A percentile compares a stretch with the other conserved stretches of the same genome.
phyloP scores from a whole-genome alignment of 2,888 invertebrate genomes.

The Erpobdella octoculata region DNA sequence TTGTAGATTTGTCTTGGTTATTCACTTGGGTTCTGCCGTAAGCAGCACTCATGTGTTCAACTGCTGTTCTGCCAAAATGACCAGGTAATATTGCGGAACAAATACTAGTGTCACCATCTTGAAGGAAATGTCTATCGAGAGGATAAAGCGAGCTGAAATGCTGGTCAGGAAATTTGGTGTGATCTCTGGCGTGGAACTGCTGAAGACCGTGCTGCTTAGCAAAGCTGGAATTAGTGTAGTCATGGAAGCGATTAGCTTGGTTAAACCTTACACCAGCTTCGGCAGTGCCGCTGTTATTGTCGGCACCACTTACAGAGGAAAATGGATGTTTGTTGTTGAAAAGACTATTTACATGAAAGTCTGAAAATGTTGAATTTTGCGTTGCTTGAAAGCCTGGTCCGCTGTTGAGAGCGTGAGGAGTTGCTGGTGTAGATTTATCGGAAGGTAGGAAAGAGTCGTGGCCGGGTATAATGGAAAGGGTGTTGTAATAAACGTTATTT shows the following conservation, averaged over 20 bases:
- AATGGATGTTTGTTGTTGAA: no score
- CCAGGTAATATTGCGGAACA: background rate
- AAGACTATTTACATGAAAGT: background rate
- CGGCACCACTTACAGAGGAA: background rate
- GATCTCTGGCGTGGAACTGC: background rate
- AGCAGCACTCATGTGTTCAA: background rate
- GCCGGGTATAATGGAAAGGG: background rate
- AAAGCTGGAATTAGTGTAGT: background rate
- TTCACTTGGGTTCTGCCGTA: background rate
- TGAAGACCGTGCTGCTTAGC: background rate
- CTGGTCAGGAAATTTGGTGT: background rate
- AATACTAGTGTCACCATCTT: background rate
- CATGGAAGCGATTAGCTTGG: background rate
- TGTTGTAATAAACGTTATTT: background rate
- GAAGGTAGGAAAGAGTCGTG: background rate
- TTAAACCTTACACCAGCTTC: background rate
- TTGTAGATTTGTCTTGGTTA: background rate
- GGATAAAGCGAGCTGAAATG: background rate
- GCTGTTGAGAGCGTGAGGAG: background rate
- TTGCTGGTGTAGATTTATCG: background rate
- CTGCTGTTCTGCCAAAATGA: background rate
- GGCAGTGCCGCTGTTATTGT: background rate
- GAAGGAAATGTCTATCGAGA: background rate
- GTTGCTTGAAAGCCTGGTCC: no score
- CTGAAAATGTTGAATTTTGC: no score